Evolutionary conservation across 1,140 invertebrate genomes (phyloP), one percentile per base, ranked within the genome.

Genomic region (Bombus haemorrhoidalis): DNA sequence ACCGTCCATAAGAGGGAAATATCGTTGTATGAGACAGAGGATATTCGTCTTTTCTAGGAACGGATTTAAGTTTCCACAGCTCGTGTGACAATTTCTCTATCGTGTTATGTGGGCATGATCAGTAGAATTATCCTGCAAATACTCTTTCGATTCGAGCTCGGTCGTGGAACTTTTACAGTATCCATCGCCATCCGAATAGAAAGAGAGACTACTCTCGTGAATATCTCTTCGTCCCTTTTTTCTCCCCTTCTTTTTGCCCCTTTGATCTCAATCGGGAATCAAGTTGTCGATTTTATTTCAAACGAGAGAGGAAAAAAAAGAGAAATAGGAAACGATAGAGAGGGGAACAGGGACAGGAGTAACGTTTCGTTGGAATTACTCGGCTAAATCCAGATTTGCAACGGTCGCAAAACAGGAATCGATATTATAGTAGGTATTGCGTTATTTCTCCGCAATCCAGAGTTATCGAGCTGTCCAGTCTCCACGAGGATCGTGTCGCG

Each of bases 191-290:
- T 25, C 8, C 34, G 15, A 71, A 41, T 13, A 34, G 68, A 69
- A 9, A 69, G 37, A 25, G 13, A 43, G 22, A 12, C 8, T 8
- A 22, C 8, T 47, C 32, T 43, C n/a, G 37, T n/a, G 39, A 66
- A 66, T 66, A 9, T 66, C 64, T 18, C 15, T 0, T 28, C 5
- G 5, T 22, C 1, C n/a, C 22, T 66, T n/a, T 75, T 66, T 75
- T 43, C n/a, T 22, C 15, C 22, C 18, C 28, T 59, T 66, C 59
- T 22, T 22, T 39, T 75, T 59, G 4, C 9, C 18, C 22, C 72
- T 82, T 74, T 82, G 59, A 82, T 81, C 79, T 71, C 25, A 6
- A 71, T 71, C 10, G 28, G 15, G 32, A 75, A 75, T 57, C 47
- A 64, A 59, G 13, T 41, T 62, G 37, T 41, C 76, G 59, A 78